Conservation (phyloP, 2,888 invertebrate species). For the Rhimphoctona megacephalus region DNA sequence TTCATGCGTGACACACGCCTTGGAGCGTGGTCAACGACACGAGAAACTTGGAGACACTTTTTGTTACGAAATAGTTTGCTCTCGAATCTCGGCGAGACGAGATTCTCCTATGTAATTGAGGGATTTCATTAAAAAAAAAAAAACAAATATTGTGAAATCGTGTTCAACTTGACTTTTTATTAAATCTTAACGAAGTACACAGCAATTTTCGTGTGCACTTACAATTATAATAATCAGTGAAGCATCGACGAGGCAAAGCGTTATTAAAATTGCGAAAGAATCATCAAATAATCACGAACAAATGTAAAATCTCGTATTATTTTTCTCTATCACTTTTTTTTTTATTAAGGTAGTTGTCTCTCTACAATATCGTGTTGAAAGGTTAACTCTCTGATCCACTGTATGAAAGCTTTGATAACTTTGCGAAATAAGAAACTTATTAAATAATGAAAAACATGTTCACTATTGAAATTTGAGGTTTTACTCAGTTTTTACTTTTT, state of each 20-base stretch:
- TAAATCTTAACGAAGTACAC: not conserved
- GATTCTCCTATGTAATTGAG: not conserved
- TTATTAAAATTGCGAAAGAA: constrained; percentile 17
- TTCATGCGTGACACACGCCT: constrained; percentile 66
- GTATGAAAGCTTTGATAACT: too few relatives aligned
- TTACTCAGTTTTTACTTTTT: too few relatives aligned
- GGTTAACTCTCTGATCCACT: too few relatives aligned
- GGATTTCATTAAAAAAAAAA: not conserved
- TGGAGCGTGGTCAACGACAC: constrained; percentile 41
- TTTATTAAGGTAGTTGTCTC: too few relatives aligned
- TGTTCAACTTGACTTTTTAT: not conserved
- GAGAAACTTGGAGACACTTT: not conserved
- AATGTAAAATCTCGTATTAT: not conserved
- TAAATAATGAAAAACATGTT: too few relatives aligned
- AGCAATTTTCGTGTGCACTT: not conserved
- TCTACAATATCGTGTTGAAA: too few relatives aligned
- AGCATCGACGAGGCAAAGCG: not conserved
- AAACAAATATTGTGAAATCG: constrained; percentile 40
- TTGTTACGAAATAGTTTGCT: constrained; percentile 60
- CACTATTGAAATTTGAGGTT: too few relatives aligned
- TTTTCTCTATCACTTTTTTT: not conserved
- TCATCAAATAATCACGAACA: not conserved
- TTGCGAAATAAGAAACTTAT: too few relatives aligned
- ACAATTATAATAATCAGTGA: not conserved
- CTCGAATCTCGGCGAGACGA: constrained; percentile 42